A percentile compares a stretch with the other conserved stretches of the same genome.
Conservation (phyloP, 2,797 vertebrate species). For the Hypotaenidia okinawae region DNA sequence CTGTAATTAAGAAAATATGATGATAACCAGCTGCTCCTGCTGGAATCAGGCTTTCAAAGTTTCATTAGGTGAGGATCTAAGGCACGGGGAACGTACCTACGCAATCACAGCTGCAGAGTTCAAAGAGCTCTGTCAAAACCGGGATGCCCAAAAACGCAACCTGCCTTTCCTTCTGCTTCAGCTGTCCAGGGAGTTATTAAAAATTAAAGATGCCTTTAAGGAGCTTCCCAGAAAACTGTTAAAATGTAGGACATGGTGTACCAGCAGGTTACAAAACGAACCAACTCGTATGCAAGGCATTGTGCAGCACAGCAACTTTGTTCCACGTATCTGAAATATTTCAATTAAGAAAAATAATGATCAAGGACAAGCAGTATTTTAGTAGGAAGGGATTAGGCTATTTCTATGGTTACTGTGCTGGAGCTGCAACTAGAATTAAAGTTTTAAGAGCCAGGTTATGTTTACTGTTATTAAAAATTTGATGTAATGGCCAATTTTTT, state of each 20-base stretch:
- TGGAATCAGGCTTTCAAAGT: background rate
- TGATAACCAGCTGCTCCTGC: background rate
- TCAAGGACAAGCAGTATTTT: background rate
- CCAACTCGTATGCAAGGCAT: background rate
- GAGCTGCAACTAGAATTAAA: background rate
- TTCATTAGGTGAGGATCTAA: background rate
- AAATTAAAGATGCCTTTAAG: constrained; percentile 64
- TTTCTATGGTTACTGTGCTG: constrained; percentile 50
- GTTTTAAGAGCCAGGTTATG: background rate
- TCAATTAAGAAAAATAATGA: constrained; percentile 58
- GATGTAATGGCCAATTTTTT: background rate
- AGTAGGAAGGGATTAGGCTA: background rate
- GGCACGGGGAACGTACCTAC: background rate
- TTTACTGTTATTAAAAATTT: background rate
- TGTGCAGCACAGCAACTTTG: constrained; percentile 14
- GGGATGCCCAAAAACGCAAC: background rate
- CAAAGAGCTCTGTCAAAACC: constrained; percentile 3
- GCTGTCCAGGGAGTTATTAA: constrained; percentile 49
- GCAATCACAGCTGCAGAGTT: background rate
- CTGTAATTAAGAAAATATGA: background rate
- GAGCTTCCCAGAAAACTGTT: constrained; percentile 49
- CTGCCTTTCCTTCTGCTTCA: constrained; percentile 11
- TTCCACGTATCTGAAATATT: constrained; percentile 4
- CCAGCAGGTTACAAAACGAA: constrained; percentile 30
- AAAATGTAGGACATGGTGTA: constrained; percentile 54